These are phyloP conservation scores for Aporophyla nigra DNA, from an alignment of 2,888 invertebrate genomes.

Conservation along the genomic window DNA sequence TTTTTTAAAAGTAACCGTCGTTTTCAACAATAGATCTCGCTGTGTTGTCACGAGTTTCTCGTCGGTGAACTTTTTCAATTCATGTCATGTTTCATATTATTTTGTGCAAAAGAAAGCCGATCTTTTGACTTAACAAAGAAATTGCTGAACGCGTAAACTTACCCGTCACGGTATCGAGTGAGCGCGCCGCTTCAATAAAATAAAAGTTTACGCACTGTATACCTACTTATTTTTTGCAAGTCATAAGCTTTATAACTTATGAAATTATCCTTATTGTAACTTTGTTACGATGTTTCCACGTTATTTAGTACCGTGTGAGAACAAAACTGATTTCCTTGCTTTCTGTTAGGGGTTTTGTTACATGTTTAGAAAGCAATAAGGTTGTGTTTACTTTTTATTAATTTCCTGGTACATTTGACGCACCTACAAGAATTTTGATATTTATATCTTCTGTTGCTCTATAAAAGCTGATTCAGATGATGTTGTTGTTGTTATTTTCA, in stretches of 20 bases:
- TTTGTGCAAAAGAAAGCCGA: slow-evolving; percentile 80
- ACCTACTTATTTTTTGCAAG: slow-evolving; percentile 69
- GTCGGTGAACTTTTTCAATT: slow-evolving; percentile 83
- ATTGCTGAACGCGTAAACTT: slow-evolving; percentile 77
- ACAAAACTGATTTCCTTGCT: slow-evolving; percentile 39
- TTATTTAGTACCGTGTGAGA: slow-evolving; percentile 39
- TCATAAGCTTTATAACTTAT: slow-evolving; percentile 69
- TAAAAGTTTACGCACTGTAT: slow-evolving; percentile 74
- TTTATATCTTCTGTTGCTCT: not conserved
- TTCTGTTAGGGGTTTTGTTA: slow-evolving; percentile 42
- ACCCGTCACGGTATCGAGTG: slow-evolving; percentile 72
- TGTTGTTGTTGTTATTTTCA: slow-evolving; percentile 6
- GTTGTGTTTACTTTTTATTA: slow-evolving; percentile 28
- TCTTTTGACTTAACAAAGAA: slow-evolving; percentile 81
- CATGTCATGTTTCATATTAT: slow-evolving; percentile 84
- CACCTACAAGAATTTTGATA: slow-evolving; percentile 3
- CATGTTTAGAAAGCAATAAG: slow-evolving; percentile 21
- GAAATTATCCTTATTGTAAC: slow-evolving; percentile 63
- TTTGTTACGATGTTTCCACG: slow-evolving; percentile 52
- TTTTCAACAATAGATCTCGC: slow-evolving; percentile 74
- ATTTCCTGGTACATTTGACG: slow-evolving; percentile 1
- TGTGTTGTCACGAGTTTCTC: slow-evolving; percentile 74
- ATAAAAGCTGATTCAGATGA: not conserved
- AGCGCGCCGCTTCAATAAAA: slow-evolving; percentile 75
- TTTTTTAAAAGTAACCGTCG: slow-evolving; percentile 67